Evolutionary conservation across 2,797 vertebrate genomes (phyloP), one percentile per base, ranked within the genome.

Genomic region (Trichosurus vulpecula): DNA sequence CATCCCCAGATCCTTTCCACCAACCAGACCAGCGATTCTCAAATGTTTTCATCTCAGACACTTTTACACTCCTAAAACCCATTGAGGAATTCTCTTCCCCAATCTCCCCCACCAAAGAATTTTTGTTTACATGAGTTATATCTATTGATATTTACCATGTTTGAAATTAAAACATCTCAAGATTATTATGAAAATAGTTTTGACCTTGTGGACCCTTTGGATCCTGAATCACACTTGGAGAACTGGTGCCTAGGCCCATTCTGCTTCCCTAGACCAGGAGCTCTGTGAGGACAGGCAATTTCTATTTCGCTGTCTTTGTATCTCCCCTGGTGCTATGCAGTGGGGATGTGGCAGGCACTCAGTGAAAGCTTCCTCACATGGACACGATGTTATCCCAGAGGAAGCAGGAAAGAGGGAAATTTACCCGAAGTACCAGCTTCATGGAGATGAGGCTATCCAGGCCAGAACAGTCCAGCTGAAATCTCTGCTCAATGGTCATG

Each of bases 361-460:
- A 90, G 30, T 22, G 53, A 90, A 47, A 52, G 90, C 52, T 35
- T 54, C 74, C 22, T 47, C 25, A 51, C 2, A 47, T 3, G 27
- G 74, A 51, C 9, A 53, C 90, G 29, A 53, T 52, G 52, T 54
- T 31, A 54, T 29, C 1, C 29, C 30, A 0, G 0, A 95, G 66
- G 2, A 51, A 90, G 30, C 22, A 81, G 57, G 52, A 47, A 55
- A 30, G 95, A 90, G 92, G 2, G 91, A 19, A 74, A 81, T 98
- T 97, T 97, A 99, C 99, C 98, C 99, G 98, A 87, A 99, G 98
- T 51, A 99, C 99, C 93, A 99, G 98, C 98, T 99, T 99, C 98
- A 99, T 99, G 97, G 99, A 99, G 98, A 99, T 98, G 96, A 99
- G 99, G 98, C 99, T 99, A 98, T 99, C 99, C 95, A 99, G 98